Evolutionary conservation across 1,140 invertebrate species (phyloP), one percentile per base, ranked within the genome.

Genomic region (Microvelia longipes): DNA sequence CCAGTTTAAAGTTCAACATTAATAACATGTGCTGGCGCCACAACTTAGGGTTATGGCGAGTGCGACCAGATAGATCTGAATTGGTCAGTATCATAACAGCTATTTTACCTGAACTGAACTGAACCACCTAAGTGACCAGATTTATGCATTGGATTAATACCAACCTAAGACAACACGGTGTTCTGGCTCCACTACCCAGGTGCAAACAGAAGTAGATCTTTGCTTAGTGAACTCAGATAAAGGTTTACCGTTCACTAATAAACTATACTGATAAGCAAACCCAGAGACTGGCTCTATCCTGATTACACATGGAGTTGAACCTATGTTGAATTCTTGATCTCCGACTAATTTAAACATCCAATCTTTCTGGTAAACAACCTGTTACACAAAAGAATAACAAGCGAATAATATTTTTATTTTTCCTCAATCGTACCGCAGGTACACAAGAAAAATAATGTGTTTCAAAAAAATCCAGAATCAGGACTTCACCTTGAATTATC

Each of bases 301-400:
- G 24, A 83, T 81, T 0, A 79, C 74, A 70, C 82, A 83, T 66
- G 78, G 66, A 77, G 73, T 71, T 1, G 80, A 77, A 24, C 83
- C 83, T 1, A 85, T 76, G 25, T 77, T 75, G 72, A 85, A 85
- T 24, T 79, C 78, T 76, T 85, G 83, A 71, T 84, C 83, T 2
- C 92, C 92, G 0, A 94, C 92, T 63, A 94, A 76, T 77, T 90
- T 90, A 77, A 94, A 94, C 89, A 94, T 91, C 90, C 90, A 94
- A 67, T 94, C 90, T 71, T 85, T 83, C 27, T 86, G 81, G 2
- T 90, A 72, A 5, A 92, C 83, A 79, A 92, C 91, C 89, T 93
- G 24, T 2, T 24, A 64, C 5, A 11, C 82, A 79, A 92, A 91
- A 89, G 92, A 64, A 26, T 24, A 25, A 11, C 5, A 64, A 14